These are phyloP conservation scores for Vesta saturnalis DNA, from an alignment of 2,888 invertebrate species.

Conservation along the genomic window DNA sequence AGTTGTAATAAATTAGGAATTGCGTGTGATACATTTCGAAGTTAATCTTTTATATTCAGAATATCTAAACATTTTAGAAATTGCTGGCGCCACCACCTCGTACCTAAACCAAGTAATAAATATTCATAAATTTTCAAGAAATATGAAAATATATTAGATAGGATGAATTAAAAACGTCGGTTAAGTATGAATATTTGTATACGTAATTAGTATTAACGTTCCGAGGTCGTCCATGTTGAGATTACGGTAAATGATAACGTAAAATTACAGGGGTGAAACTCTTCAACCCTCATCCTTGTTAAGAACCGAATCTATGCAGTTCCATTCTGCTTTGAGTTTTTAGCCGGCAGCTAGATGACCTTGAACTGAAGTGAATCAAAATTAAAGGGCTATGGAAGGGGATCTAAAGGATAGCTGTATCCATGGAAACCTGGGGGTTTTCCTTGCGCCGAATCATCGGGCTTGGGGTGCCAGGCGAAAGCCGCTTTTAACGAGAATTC, in stretches of 20 bases:
- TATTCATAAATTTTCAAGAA: not conserved
- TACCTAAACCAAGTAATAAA: no score
- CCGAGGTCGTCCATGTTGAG: not conserved
- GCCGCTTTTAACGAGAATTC: slow-evolving; percentile 36
- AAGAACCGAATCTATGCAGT: slow-evolving; percentile 25
- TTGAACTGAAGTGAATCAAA: slow-evolving; percentile 40
- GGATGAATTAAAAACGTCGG: not conserved
- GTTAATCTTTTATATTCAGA: not conserved
- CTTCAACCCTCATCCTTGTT: slow-evolving; percentile 15
- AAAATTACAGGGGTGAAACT: slow-evolving; percentile 16
- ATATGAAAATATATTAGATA: not conserved
- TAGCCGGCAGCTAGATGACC: slow-evolving; percentile 45
- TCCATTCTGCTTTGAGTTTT: slow-evolving; percentile 18
- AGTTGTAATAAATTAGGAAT: no score
- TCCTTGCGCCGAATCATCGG: slow-evolving; percentile 57
- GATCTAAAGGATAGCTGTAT: slow-evolving; percentile 49
- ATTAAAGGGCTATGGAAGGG: slow-evolving; percentile 50
- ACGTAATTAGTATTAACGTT: not conserved
- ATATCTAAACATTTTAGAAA: not conserved
- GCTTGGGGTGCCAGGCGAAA: slow-evolving; percentile 43
- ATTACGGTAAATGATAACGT: not conserved
- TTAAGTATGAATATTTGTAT: not conserved
- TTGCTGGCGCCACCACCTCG: not conserved
- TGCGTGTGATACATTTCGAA: no score
- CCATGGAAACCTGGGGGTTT: slow-evolving; percentile 56